Evolutionary conservation across 1,140 invertebrate species (phyloP).

Genomic region (Tachypleus tridentatus): DNA sequence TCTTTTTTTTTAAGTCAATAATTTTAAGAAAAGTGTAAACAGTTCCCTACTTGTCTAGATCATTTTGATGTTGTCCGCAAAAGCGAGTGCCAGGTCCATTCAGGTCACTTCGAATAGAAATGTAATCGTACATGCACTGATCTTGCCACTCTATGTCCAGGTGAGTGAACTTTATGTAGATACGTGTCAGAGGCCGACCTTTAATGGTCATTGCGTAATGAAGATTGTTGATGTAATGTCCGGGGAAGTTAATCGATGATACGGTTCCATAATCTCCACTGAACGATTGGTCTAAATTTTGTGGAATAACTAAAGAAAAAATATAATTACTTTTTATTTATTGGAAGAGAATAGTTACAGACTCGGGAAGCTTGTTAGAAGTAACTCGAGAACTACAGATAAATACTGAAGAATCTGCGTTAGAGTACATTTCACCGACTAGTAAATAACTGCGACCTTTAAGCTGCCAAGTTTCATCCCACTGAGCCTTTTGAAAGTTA

Average conservation of each 20-base stretch:
- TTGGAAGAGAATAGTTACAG: background rate
- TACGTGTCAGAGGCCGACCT: conserved; percentile 44
- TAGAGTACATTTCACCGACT: too few species aligned
- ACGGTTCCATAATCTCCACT: conserved; percentile 12
- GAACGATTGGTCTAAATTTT: conserved; percentile 14
- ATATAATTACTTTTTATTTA: conserved; percentile 9
- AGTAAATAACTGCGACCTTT: too few species aligned
- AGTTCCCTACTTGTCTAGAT: too few species aligned
- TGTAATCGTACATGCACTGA: conserved; percentile 61
- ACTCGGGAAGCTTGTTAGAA: too few species aligned
- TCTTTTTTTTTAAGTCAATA: too few species aligned
- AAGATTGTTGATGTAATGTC: conserved; percentile 50
- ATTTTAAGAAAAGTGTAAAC: too few species aligned
- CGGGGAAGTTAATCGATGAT: conserved; percentile 20
- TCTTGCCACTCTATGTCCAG: conserved; percentile 57
- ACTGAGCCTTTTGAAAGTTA: too few species aligned
- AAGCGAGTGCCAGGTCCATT: conserved; percentile 22
- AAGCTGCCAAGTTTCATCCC: too few species aligned
- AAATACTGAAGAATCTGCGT: too few species aligned
- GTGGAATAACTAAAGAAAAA: conserved; percentile 10
- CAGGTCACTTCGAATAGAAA: conserved; percentile 38
- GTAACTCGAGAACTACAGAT: too few species aligned
- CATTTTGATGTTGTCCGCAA: conserved; percentile 23
- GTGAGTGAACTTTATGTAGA: conserved; percentile 49
- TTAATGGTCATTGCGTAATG: conserved; percentile 48